These are phyloP conservation scores for Drosophila mayaguana DNA, from an alignment of 2,888 invertebrate genomes.

Conservation along the genomic window DNA sequence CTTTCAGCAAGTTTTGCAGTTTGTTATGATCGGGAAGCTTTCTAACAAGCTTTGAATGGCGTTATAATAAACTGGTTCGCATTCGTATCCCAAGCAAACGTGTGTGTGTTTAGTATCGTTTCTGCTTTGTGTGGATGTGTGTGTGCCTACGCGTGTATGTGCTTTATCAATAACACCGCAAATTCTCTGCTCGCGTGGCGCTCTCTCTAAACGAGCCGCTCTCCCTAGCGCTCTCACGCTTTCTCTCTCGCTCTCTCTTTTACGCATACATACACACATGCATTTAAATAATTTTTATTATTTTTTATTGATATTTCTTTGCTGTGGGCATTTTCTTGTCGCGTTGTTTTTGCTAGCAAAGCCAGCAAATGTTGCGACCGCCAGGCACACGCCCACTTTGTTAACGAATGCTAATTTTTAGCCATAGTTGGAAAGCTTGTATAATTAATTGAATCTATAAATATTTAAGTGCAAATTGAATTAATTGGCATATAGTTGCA, in stretches of 20 bases:
- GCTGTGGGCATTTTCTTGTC: conserved; percentile 34
- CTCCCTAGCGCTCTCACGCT: conserved; percentile 13
- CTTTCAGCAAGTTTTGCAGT: conserved; percentile 23
- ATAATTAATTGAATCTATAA: conserved; percentile 32
- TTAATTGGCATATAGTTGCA: background rate
- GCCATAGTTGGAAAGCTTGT: conserved; percentile 21
- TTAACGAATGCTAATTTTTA: conserved; percentile 13
- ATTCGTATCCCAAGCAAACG: background rate
- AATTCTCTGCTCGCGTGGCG: conserved; percentile 30
- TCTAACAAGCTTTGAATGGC: conserved; percentile 28
- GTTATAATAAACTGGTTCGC: conserved; percentile 44
- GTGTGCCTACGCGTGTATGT: conserved; percentile 25
- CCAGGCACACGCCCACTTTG: conserved; percentile 36
- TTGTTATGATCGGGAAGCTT: conserved; percentile 34
- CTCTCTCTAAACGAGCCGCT: conserved; percentile 22
- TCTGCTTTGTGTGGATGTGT: background rate
- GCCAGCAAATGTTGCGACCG: conserved; percentile 35
- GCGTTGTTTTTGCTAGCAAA: conserved; percentile 25
- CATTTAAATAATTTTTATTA: conserved; percentile 15
- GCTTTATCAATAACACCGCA: conserved; percentile 37
- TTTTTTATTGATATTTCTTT: conserved; percentile 37
- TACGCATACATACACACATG: background rate
- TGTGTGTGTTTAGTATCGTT: conserved; percentile 11
- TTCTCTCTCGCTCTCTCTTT: background rate
- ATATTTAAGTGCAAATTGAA: background rate